Percentiles rank a stretch among this genome's conserved stretches.
Evolutionary conservation across 2,888 invertebrate genomes (phyloP).

Genomic region (Drosophila meridiana): DNA sequence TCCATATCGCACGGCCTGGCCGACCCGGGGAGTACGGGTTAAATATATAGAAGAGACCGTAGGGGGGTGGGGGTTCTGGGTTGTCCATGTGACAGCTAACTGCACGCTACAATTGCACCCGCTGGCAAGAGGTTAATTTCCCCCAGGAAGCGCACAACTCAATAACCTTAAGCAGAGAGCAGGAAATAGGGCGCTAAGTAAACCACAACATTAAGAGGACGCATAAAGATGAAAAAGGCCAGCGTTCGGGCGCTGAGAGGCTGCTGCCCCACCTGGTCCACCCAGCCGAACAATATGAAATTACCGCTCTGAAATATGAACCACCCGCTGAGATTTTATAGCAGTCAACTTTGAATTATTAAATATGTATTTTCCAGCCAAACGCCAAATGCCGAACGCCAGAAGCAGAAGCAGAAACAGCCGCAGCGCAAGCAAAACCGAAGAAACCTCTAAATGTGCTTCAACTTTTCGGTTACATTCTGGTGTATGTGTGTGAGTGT

Average conservation of each 20-base stretch:
- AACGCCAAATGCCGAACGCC: constrained; percentile 45
- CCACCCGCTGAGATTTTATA: constrained; percentile 78
- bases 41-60: not conserved
- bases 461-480: constrained; percentile 34
- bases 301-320: constrained; percentile 71
- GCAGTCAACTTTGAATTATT: constrained; percentile 79
- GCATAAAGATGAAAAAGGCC: constrained; percentile 46
- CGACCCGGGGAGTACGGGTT: constrained; percentile 12
- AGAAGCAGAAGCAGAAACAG: constrained; percentile 53
- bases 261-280: constrained; percentile 49
- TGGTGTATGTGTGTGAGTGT: not conserved
- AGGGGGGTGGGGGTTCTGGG: constrained; percentile 10
- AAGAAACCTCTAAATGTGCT: constrained; percentile 28
- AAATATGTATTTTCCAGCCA: constrained; percentile 70
- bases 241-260: constrained; percentile 10
- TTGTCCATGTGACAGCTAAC: constrained; percentile 28
- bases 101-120: constrained; percentile 53
- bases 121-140: constrained; percentile 76
- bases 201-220: constrained; percentile 73
- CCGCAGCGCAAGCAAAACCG: constrained; percentile 1
- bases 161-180: constrained; percentile 69
- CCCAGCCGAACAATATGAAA: constrained; percentile 67
- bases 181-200: constrained; percentile 63
- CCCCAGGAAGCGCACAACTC: constrained; percentile 74
- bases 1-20: constrained; percentile 64